Percentiles rank a stretch among this genome's conserved stretches.
Conservation (phyloP, 2,888 invertebrate genomes). For the Axea sp. region DNA sequence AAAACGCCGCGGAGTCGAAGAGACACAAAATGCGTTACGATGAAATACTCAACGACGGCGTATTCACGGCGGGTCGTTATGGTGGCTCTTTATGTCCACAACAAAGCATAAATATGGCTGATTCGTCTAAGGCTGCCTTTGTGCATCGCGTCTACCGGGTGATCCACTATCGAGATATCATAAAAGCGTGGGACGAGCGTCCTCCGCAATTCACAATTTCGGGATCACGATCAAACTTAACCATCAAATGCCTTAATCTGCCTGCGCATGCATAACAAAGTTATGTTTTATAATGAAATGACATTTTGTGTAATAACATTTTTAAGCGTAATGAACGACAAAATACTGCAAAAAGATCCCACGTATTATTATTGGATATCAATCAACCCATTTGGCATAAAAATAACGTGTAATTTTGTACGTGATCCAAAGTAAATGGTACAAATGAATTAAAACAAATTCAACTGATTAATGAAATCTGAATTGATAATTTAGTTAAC, state of each 20-base stretch:
- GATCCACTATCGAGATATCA: conserved; percentile 74
- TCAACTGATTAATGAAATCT: conserved; percentile 32
- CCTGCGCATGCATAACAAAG: conserved; percentile 2
- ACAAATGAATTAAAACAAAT: too few relatives aligned
- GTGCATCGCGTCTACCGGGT: conserved; percentile 69
- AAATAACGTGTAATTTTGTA: too few relatives aligned
- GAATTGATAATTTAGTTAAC: conserved; percentile 21
- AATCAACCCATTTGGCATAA: too few relatives aligned
- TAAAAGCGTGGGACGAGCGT: conserved; percentile 68
- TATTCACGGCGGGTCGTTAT: conserved; percentile 71
- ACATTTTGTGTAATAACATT: too few relatives aligned
- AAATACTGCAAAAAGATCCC: too few relatives aligned
- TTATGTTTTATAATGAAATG: conserved; percentile 1
- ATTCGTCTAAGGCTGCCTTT: conserved; percentile 74
- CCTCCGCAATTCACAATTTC: conserved; percentile 54
- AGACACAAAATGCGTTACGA: conserved; percentile 70
- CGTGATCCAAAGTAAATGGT: too few relatives aligned
- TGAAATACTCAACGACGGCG: conserved; percentile 74
- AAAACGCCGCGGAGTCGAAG: conserved; percentile 62
- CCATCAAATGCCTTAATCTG: conserved; percentile 26
- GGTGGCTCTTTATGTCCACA: conserved; percentile 74
- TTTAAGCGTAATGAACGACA: too few relatives aligned
- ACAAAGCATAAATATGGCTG: conserved; percentile 76
- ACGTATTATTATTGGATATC: too few relatives aligned
- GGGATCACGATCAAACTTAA: conserved; percentile 50